Percentiles rank a stretch among this genome's conserved stretches.
These are phyloP conservation scores for Macaca nemestrina DNA, from an alignment of 2,113 vertebrate genomes.

Conservation along the genomic window DNA sequence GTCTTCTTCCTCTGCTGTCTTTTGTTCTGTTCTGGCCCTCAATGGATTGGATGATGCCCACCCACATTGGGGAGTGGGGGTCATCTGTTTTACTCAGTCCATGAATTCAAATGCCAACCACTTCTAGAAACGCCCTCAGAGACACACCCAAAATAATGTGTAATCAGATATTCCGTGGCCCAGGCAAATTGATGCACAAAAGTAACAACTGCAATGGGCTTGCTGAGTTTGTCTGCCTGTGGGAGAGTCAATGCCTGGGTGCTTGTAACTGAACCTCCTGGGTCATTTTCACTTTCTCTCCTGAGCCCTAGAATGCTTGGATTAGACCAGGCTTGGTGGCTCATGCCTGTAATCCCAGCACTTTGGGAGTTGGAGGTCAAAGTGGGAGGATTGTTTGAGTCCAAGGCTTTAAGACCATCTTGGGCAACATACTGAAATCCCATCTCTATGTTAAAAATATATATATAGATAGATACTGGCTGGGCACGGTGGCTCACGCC, in stretches of 20 bases:
- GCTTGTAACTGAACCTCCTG: not conserved
- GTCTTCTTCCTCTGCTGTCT: not conserved
- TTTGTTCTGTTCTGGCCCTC: not conserved
- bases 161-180: not conserved
- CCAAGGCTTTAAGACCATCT: no score
- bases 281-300: not conserved
- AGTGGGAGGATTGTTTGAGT: no score
- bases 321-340: no score
- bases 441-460: no score
- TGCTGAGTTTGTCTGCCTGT: not conserved
- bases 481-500: no score
- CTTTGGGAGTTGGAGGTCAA: no score
- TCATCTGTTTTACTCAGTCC: not conserved
- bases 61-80: not conserved
- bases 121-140: not conserved
- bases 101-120: not conserved
- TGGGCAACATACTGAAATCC: no score
- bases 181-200: not conserved
- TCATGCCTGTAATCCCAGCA: no score
- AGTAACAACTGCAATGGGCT: not conserved
- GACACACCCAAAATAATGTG: not conserved
- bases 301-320: no score
- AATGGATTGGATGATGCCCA: not conserved
- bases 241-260: accelerated
- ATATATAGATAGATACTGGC: no score